Evolutionary conservation across 2,888 invertebrate genomes (phyloP).

Genomic region (Drosophila demipolita): DNA sequence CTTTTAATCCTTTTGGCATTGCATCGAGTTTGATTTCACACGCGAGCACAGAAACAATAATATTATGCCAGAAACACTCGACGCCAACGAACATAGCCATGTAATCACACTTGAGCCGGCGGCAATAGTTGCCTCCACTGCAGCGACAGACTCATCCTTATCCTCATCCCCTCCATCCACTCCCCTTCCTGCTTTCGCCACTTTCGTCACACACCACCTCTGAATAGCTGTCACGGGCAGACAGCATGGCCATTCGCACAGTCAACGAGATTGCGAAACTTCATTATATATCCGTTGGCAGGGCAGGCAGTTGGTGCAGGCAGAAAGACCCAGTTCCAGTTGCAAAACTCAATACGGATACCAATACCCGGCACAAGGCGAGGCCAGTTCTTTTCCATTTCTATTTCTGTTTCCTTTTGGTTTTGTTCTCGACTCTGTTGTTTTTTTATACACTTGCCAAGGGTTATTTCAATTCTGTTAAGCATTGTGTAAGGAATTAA

Average conservation of each 20-base stretch:
- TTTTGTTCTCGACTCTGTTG: slow-evolving; percentile 60
- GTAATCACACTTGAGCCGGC: slow-evolving; percentile 79
- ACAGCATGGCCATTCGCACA: slow-evolving; percentile 41
- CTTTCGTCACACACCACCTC: slow-evolving; percentile 1
- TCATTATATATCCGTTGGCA: slow-evolving; percentile 71
- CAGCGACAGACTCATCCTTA: slow-evolving; percentile 5
- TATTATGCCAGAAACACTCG: slow-evolving; percentile 80
- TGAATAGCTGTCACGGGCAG: slow-evolving; percentile 49
- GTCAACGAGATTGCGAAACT: slow-evolving; percentile 77
- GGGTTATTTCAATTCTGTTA: not conserved
- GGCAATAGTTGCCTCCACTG: slow-evolving; percentile 43
- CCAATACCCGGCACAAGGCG: slow-evolving; percentile 14
- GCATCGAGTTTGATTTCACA: slow-evolving; percentile 79
- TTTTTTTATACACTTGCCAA: slow-evolving; percentile 5
- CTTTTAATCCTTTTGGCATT: slow-evolving; percentile 79
- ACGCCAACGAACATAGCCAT: slow-evolving; percentile 76
- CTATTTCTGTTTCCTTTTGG: slow-evolving; percentile 50
- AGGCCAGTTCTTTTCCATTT: slow-evolving; percentile 68
- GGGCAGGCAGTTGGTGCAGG: slow-evolving; percentile 16
- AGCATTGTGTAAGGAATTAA: not conserved
- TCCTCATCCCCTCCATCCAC: slow-evolving; percentile 4
- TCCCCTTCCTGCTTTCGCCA: not conserved
- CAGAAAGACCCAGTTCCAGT: slow-evolving; percentile 38
- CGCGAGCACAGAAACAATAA: slow-evolving; percentile 81
- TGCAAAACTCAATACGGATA: slow-evolving; percentile 5